Conservation (phyloP, 2,888 invertebrate genomes). For the Aporophyla nigra region DNA sequence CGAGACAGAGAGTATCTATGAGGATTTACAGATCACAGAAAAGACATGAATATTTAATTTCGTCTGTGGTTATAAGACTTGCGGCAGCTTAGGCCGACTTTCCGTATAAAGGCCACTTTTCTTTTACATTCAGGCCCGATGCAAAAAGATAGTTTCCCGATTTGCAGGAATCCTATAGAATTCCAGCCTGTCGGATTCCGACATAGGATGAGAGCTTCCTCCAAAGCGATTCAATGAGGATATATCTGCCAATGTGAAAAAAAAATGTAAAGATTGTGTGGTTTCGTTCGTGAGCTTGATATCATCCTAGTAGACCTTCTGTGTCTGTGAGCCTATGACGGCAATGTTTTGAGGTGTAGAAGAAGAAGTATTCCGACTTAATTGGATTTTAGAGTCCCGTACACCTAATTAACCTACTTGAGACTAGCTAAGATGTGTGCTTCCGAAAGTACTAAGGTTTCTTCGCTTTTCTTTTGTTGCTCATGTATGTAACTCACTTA, state of each 20-base stretch:
- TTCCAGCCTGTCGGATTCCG: not conserved
- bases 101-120: not conserved
- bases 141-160: not conserved
- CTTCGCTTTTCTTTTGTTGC: constrained; percentile 20
- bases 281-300: not conserved
- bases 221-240: not conserved
- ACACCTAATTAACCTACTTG: constrained; percentile 54
- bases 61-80: not conserved
- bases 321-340: not conserved
- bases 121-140: not conserved
- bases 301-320: constrained; percentile 22
- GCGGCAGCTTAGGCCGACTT: not conserved
- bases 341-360: constrained; percentile 26
- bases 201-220: not conserved
- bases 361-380: constrained; percentile 48
- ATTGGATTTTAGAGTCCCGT: constrained; percentile 60
- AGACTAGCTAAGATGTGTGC: constrained; percentile 10
- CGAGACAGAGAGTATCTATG: not conserved
- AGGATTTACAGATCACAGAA: not conserved
- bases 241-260: not conserved
- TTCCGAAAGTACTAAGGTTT: constrained; percentile 39
- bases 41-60: not conserved
- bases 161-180: no score
- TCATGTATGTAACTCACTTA: not conserved
- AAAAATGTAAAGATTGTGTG: not conserved